Evolutionary conservation across 2,888 invertebrate species (phyloP).

Genomic region (Pristionchus mayeri): DNA sequence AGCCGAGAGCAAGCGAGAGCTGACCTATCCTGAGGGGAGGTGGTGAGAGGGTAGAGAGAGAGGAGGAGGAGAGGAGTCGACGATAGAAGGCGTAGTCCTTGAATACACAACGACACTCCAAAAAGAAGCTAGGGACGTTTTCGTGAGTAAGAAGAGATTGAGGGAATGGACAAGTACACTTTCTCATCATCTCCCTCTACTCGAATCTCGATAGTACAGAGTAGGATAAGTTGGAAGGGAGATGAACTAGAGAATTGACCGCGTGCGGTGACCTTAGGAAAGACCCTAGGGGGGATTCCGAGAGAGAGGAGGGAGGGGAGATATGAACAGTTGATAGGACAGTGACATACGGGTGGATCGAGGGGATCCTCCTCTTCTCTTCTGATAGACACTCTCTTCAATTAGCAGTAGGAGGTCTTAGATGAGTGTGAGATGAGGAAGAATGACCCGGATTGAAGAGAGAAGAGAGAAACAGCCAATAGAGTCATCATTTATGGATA

Average conservation of each 20-base stretch:
- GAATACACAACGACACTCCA: constrained; percentile 10
- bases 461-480: no score
- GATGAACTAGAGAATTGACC: constrained; percentile 5
- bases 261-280: not conserved
- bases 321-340: constrained; percentile 31
- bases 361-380: not conserved
- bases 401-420: constrained; percentile 7
- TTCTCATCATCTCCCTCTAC: not conserved
- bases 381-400: not conserved
- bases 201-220: not conserved
- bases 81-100: constrained; percentile 16
- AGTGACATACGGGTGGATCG: not conserved
- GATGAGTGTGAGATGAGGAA: not conserved
- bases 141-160: not conserved
- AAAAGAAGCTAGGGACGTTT: not conserved
- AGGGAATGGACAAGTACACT: not conserved
- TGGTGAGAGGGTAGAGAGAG: not conserved
- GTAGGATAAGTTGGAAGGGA: not conserved
- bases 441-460: not conserved
- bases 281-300: not conserved
- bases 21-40: constrained; percentile 30
- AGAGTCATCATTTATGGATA: constrained; percentile 28
- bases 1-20: not conserved
- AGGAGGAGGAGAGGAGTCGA: not conserved
- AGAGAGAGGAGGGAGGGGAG: not conserved